These are phyloP conservation scores for Habroteleia sp. DNA, from an alignment of 2,888 invertebrate genomes.

Conservation along the genomic window DNA sequence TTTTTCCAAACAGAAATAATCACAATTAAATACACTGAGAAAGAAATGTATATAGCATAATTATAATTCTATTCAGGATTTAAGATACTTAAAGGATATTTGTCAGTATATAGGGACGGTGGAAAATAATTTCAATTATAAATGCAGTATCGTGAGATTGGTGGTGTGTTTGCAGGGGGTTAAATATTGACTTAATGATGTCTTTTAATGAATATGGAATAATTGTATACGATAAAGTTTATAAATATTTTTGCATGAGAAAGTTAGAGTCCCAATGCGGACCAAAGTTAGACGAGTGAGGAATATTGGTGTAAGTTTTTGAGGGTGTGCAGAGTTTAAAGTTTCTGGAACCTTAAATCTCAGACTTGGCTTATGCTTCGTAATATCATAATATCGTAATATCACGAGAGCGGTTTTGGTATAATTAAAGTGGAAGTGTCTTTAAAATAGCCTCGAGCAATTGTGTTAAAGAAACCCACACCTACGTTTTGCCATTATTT, in stretches of 20 bases:
- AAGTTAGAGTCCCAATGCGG: constrained; percentile 62
- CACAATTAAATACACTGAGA: too few species aligned
- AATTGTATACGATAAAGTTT: constrained; percentile 63
- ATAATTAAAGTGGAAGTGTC: constrained; percentile 79
- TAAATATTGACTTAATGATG: constrained; percentile 43
- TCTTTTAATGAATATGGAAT: constrained; percentile 53
- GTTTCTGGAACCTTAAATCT: constrained; percentile 74
- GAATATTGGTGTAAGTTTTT: constrained; percentile 66
- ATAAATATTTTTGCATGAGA: constrained; percentile 62
- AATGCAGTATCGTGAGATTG: not conserved
- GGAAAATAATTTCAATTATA: too few species aligned
- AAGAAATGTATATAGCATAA: too few species aligned
- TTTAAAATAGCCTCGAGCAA: constrained; percentile 78
- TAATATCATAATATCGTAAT: constrained; percentile 77
- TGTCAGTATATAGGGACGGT: too few species aligned
- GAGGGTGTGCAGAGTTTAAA: constrained; percentile 70
- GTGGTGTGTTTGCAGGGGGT: constrained; percentile 6
- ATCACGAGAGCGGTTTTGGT: constrained; percentile 72
- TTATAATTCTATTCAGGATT: too few species aligned
- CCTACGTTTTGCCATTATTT: constrained; percentile 50
- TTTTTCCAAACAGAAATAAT: too few species aligned
- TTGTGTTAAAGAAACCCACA: constrained; percentile 67
- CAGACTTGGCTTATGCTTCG: constrained; percentile 73
- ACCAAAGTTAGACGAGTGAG: constrained; percentile 51
- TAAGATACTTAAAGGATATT: too few species aligned